phyloP scores from a whole-genome alignment of 1,140 invertebrate species.

The Atta cephalotes region DNA sequence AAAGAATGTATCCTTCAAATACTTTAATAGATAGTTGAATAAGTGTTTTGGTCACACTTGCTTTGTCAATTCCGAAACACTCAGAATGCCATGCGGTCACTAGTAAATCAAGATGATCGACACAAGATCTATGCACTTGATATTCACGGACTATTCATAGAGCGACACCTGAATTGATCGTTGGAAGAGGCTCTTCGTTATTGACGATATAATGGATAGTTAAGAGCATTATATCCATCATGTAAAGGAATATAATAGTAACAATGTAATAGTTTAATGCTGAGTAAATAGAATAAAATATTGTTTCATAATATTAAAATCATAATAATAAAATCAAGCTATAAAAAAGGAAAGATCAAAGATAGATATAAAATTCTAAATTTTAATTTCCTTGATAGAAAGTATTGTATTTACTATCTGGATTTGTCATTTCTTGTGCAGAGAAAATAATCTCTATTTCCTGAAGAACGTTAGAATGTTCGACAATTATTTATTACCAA shows the following conservation, averaged over 20 bases:
- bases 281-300: background rate
- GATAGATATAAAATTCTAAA: background rate
- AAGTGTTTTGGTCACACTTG: conserved; percentile 45
- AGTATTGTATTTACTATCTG: background rate
- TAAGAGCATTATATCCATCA: conserved; percentile 43
- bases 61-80: conserved; percentile 62
- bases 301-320: background rate
- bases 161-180: conserved; percentile 67
- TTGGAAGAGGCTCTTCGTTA: conserved; percentile 52
- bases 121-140: conserved; percentile 65
- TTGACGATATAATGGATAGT: conserved; percentile 55
- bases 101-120: conserved; percentile 70
- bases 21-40: conserved; percentile 17
- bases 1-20: background rate
- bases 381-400: background rate
- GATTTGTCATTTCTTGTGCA: background rate
- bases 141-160: conserved; percentile 69
- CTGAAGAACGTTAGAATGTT: background rate
- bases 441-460: background rate
- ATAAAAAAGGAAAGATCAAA: background rate
- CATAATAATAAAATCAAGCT: background rate
- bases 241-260: no score
- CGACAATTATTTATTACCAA: conserved; percentile 3
- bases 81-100: conserved; percentile 62
- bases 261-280: background rate